Percentiles rank a stretch among this genome's conserved stretches.
Conservation (phyloP, 1,140 invertebrate species). For the Ips nitidus region DNA sequence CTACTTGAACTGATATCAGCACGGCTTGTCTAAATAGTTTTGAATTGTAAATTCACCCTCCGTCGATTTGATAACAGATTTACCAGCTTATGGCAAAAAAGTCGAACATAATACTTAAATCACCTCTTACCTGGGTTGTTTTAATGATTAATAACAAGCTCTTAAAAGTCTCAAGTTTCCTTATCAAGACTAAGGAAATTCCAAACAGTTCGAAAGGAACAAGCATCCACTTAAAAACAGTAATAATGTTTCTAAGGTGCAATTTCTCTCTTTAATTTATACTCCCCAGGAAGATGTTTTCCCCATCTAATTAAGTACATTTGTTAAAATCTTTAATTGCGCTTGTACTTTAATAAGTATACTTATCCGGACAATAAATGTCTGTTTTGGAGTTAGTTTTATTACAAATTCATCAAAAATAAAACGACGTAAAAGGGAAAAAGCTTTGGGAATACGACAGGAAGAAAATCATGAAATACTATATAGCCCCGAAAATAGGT, state of each 20-base stretch:
- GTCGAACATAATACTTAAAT: too few relatives aligned
- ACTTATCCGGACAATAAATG: constrained; percentile 6
- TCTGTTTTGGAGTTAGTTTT: not conserved
- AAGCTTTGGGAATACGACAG: not conserved
- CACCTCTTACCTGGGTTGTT: too few relatives aligned
- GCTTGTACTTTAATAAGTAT: constrained; percentile 9
- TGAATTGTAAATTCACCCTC: too few relatives aligned
- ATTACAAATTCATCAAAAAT: constrained; percentile 1
- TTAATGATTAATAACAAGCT: too few relatives aligned
- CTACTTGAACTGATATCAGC: too few relatives aligned
- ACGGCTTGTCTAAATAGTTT: too few relatives aligned
- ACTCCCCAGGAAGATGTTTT: constrained; percentile 11
- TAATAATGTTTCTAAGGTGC: constrained; percentile 7
- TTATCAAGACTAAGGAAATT: constrained; percentile 4
- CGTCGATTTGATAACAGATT: too few relatives aligned
- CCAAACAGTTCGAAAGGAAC: not conserved
- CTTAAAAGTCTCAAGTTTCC: too few relatives aligned
- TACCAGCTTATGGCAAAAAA: too few relatives aligned
- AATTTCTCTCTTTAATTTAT: constrained; percentile 10
- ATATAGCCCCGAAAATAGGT: constrained; percentile 1
- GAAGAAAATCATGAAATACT: constrained; percentile 22
- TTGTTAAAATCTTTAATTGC: constrained; percentile 17
- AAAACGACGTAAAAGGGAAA: constrained; percentile 3
- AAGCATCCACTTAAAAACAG: not conserved
- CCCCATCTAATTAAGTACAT: constrained; percentile 19